Percentiles rank a stretch among this genome's conserved stretches.
These are phyloP conservation scores for Podarcis lilfordi DNA, from an alignment of 2,797 vertebrate species.

Conservation along the genomic window DNA sequence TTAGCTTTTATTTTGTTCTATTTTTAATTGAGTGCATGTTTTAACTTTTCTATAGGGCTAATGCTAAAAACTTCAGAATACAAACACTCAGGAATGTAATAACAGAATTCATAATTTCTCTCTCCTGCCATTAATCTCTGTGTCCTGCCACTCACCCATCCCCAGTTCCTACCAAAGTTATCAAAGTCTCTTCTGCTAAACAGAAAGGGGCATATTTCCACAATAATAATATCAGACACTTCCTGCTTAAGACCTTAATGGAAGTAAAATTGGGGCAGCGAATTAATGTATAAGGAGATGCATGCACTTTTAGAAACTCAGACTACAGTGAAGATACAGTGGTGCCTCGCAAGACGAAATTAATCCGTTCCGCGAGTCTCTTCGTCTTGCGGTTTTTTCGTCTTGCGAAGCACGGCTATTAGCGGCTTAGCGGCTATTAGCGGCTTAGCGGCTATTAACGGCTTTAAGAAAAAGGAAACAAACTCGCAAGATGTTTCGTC, in stretches of 20 bases:
- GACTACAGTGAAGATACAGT: background rate
- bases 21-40: background rate
- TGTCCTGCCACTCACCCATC: background rate
- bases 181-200: background rate
- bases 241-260: background rate
- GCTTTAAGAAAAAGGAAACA: no score
- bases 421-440: no score
- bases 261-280: background rate
- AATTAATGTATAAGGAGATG: background rate
- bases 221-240: background rate
- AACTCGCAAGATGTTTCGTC: no score
- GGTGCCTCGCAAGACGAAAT: no score
- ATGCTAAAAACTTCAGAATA: background rate
- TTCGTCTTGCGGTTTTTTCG: no score
- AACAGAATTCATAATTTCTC: background rate
- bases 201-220: background rate
- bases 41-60: constrained; percentile 29
- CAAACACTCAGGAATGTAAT: background rate
- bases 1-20: background rate
- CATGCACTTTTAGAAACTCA: background rate
- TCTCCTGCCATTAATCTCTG: background rate
- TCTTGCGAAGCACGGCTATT: no score
- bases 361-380: no score
- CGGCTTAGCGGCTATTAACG: no score
- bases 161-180: constrained; percentile 1